These are phyloP conservation scores for Adrianichthys oophorus DNA, from an alignment of 2,797 vertebrate genomes.

Conservation along the genomic window DNA sequence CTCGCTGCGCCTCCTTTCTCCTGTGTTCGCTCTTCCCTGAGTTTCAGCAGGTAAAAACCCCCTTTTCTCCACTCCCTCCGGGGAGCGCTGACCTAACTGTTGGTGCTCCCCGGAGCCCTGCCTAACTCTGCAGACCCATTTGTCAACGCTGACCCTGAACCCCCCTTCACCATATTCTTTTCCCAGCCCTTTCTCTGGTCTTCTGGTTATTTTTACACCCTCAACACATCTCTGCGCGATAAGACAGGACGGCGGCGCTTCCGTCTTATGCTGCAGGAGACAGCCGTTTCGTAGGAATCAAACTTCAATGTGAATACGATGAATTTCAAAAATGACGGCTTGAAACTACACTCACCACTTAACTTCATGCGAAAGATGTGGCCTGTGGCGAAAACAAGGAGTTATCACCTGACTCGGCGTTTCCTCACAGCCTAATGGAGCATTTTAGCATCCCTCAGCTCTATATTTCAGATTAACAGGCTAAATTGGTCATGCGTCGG, in stretches of 20 bases:
- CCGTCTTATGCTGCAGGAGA: conserved; percentile 9
- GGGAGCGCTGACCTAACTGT: conserved; percentile 76
- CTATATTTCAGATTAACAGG: conserved; percentile 16
- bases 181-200: conserved; percentile 24
- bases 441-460: conserved; percentile 16
- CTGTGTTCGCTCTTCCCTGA: conserved; percentile 42
- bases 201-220: conserved; percentile 62
- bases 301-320: neutral
- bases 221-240: conserved; percentile 25
- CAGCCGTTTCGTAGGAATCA: conserved; percentile 13
- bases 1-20: neutral
- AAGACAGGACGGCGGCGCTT: neutral
- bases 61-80: conserved; percentile 55
- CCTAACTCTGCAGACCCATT: conserved; percentile 76
- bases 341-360: conserved; percentile 3
- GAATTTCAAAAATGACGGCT: neutral
- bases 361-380: conserved; percentile 5
- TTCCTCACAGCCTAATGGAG: conserved; percentile 15
- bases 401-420: conserved; percentile 14
- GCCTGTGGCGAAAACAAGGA: conserved; percentile 4
- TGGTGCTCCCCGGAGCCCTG: conserved; percentile 65
- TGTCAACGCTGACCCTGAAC: conserved; percentile 80
- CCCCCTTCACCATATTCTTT: conserved; percentile 11
- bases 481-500: conserved; percentile 8
- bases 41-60: conserved; percentile 68